These are phyloP conservation scores for Drosophila serrata DNA, from an alignment of 1,140 invertebrate species.

Conservation along the genomic window DNA sequence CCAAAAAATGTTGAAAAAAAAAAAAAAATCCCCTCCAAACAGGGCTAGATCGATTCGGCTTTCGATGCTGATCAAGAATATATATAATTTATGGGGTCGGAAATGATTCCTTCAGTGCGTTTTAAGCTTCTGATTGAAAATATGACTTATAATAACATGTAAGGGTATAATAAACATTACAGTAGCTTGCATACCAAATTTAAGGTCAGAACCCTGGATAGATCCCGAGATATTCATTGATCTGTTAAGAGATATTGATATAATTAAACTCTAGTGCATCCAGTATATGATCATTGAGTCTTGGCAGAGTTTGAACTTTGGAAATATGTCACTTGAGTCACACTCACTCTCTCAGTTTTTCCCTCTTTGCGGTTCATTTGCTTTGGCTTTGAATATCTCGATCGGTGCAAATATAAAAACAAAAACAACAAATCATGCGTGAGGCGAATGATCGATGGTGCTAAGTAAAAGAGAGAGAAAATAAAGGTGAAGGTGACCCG, in stretches of 20 bases:
- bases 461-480: neutral
- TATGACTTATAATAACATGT: too few relatives aligned
- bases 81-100: too few relatives aligned
- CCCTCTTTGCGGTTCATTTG: constrained; percentile 18
- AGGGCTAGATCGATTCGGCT: too few relatives aligned
- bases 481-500: constrained; percentile 60
- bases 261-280: neutral
- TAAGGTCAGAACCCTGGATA: neutral
- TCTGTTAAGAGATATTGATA: neutral
- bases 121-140: too few relatives aligned
- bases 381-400: neutral
- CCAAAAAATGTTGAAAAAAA: too few relatives aligned
- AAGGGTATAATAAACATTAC: too few relatives aligned
- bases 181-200: neutral
- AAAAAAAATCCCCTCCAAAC: too few relatives aligned
- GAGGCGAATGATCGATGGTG: constrained; percentile 51
- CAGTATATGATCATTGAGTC: constrained; percentile 13
- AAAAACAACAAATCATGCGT: constrained; percentile 25
- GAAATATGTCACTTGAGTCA: constrained; percentile 63
- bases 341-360: constrained; percentile 17
- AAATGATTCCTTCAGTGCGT: too few relatives aligned
- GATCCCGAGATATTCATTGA: neutral
- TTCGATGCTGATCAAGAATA: too few relatives aligned
- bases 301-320: constrained; percentile 64
- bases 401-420: constrained; percentile 13